Conservation (phyloP, 2,113 vertebrate species). For the Xiphophorus hellerii region DNA sequence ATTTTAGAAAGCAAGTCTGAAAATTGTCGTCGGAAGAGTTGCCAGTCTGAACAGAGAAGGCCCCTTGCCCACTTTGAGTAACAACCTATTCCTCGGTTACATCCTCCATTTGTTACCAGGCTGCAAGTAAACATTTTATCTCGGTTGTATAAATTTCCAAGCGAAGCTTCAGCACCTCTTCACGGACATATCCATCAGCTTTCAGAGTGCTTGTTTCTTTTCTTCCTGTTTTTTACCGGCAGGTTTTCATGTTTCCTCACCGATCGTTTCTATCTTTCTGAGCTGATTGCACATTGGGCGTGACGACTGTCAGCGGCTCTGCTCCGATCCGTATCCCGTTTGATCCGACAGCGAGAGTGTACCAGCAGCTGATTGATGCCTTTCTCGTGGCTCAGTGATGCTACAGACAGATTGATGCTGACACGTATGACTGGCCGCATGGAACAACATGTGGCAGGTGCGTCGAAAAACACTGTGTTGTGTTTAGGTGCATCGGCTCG, state of each 20-base stretch:
- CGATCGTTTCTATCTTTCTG: constrained; percentile 28
- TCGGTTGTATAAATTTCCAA: background rate
- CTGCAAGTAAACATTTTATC: constrained; percentile 9
- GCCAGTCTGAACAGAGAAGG: background rate
- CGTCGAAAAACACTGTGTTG: constrained; percentile 3
- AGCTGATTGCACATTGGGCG: constrained; percentile 13
- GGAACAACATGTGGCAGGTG: constrained; percentile 49
- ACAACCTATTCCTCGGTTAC: background rate
- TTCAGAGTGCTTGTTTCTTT: background rate
- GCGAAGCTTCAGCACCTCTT: background rate
- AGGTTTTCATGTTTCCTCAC: constrained; percentile 30
- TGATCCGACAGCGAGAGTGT: constrained; percentile 26
- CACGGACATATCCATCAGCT: constrained; percentile 5
- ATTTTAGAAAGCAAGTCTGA: background rate
- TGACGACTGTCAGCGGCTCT: constrained; percentile 20
- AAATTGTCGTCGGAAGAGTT: background rate
- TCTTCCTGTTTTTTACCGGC: constrained; percentile 28
- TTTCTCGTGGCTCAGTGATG: constrained; percentile 18
- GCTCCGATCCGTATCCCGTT: constrained; percentile 38
- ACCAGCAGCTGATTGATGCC: constrained; percentile 40
- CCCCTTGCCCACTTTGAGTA: background rate
- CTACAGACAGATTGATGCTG: constrained; percentile 54
- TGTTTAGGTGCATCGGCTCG: background rate
- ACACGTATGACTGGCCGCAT: constrained; percentile 38
- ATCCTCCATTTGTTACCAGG: constrained; percentile 2